Evolutionary conservation across 2,113 vertebrate genomes (phyloP).

Genomic region (Gobiocypris rarus): DNA sequence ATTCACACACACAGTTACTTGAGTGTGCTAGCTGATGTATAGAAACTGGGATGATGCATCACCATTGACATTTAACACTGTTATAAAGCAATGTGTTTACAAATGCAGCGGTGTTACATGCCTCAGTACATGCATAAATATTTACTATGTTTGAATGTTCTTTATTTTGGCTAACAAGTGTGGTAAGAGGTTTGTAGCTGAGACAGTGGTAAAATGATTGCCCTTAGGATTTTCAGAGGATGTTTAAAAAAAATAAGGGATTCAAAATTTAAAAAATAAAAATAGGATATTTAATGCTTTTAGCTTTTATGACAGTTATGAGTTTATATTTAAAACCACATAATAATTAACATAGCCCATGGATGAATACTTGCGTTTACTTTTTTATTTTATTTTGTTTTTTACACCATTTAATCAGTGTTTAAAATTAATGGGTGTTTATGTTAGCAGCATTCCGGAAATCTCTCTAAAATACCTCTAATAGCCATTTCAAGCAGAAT

Average conservation of each 20-base stretch:
- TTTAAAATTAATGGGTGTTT: background rate
- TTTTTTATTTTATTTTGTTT: too few species aligned
- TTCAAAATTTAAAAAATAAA: too few species aligned
- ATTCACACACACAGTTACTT: slow-evolving; percentile 4
- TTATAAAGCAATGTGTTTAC: slow-evolving; percentile 27
- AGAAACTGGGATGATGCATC: slow-evolving; percentile 8
- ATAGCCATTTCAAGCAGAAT: background rate
- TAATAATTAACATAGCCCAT: background rate
- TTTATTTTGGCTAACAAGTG: slow-evolving; percentile 6
- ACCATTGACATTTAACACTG: slow-evolving; percentile 18
- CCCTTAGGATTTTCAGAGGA: background rate
- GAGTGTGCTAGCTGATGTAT: slow-evolving; percentile 16
- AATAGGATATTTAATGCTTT: background rate
- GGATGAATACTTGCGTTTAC: background rate
- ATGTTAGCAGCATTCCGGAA: background rate
- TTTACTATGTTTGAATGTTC: background rate
- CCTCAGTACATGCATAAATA: slow-evolving; percentile 1
- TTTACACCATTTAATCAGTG: background rate
- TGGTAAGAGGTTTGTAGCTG: background rate
- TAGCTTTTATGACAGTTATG: background rate
- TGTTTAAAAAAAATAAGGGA: background rate
- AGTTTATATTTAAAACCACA: background rate
- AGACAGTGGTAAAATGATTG: background rate
- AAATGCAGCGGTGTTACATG: slow-evolving; percentile 14
- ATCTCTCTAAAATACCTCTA: too few species aligned